Evolutionary conservation across 2,797 vertebrate species (phyloP).

Genomic region (Lagothrix lagotricha): DNA sequence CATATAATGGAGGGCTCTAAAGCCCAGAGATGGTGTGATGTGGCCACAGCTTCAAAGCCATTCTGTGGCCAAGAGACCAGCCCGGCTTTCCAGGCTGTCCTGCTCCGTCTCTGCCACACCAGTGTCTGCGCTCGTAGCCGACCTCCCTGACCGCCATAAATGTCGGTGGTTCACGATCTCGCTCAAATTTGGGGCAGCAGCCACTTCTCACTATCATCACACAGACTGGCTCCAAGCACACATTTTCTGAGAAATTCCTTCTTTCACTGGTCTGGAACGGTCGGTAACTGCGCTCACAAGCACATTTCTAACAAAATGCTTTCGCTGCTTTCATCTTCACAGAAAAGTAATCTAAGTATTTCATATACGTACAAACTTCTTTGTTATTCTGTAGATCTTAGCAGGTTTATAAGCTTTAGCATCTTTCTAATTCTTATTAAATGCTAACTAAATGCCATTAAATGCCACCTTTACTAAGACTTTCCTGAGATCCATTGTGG

Average conservation of each 20-base stretch:
- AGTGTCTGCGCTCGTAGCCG: accelerated
- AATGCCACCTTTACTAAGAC: neutral
- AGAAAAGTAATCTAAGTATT: neutral
- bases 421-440: conserved; percentile 15
- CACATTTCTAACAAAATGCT: neutral
- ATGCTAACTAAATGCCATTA: neutral
- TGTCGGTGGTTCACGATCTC: neutral
- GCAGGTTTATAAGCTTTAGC: neutral
- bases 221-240: neutral
- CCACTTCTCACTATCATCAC: neutral
- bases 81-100: accelerated
- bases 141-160: neutral
- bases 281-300: neutral
- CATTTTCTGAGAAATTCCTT: neutral
- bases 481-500: neutral
- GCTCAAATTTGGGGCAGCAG: neutral
- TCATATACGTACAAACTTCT: neutral
- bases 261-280: neutral
- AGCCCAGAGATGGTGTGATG: neutral
- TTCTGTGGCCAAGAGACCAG: neutral
- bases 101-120: no score
- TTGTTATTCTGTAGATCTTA: neutral
- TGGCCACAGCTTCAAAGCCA: neutral
- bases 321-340: neutral
- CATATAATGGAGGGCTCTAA: neutral